Base-by-base conservation (phyloP, 2,113 vertebrate species). In the Oryzias celebensis region DNA sequence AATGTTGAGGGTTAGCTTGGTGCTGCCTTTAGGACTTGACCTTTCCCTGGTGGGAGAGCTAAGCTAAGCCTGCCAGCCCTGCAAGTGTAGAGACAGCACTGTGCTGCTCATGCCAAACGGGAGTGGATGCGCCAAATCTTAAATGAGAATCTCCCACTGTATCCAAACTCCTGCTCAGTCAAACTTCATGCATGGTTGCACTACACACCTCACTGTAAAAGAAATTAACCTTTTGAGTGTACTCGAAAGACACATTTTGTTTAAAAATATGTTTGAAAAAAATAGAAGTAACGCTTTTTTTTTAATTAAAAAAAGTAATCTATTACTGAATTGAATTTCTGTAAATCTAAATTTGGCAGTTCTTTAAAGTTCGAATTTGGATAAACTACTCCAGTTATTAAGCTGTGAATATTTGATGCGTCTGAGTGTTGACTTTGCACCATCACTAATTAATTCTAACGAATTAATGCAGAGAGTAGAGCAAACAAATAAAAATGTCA, bases 91-190 rank as follows among this genome's bases (percentile, higher is more conserved):
- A 77, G 71, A 79, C 54, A 69, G 47, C 36, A 47, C 68, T 43
- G 50, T 57, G 44, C 18, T 54, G 52, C 49, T 67, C 23, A 56
- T 67, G 75, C 78, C 78, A 86, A 73, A 69, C 72, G 51, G 43
- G 49, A 59, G 48, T 5, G 4, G 15, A 54, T 52, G 54, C 52
- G 84, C 85, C 87, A 90, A 71, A 68, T 84, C 60, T 68, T 83
- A 83, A 88, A 86, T 68, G 76, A 80, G 60, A 62, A 65, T 79
- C 65, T 70, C 75, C 74, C 75, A 56, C 56, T 82, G 73, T 80
- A 75, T 81, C 68, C 51, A 56, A 50, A 46, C 28, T 47, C 51
- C 63, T 59, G 60, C 58, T 65, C 48, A 77, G 74, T 66, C 62
- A 75, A 68, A 55, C 36, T 72, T 62, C 55, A 48, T 71, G 52